phyloP scores from a whole-genome alignment of 1,140 invertebrate genomes.

The Euborellia annulipes region DNA sequence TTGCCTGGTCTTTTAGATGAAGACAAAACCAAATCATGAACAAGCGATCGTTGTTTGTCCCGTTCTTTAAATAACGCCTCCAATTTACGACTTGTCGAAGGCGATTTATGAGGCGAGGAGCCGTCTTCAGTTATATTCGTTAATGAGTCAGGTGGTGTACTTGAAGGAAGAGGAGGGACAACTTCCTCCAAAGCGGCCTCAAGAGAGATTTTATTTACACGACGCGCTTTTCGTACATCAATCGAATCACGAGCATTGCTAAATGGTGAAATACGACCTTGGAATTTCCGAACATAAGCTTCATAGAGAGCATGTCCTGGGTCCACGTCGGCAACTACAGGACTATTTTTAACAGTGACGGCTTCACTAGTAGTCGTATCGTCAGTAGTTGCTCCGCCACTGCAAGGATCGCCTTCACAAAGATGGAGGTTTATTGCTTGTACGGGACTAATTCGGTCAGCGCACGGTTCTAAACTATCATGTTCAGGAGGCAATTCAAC shows the following conservation, averaged over 20 bases:
- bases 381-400: constrained; percentile 14
- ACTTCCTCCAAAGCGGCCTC: not conserved
- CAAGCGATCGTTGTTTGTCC: constrained; percentile 48
- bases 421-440: too few species aligned
- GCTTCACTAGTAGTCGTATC: constrained; percentile 19
- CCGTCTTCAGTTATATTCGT: not conserved
- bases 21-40: constrained; percentile 56
- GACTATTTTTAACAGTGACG: constrained; percentile 19
- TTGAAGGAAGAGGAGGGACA: not conserved
- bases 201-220: constrained; percentile 30
- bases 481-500: constrained; percentile 6
- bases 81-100: constrained; percentile 35
- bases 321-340: constrained; percentile 9
- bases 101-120: constrained; percentile 19
- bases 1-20: constrained; percentile 18
- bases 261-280: constrained; percentile 53
- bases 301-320: constrained; percentile 27
- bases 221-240: constrained; percentile 45
- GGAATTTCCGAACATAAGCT: constrained; percentile 47
- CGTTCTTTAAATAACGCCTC: constrained; percentile 49
- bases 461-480: not conserved
- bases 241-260: constrained; percentile 52
- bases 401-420: not conserved
- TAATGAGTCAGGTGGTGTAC: not conserved
- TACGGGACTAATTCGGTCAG: too few species aligned